These are phyloP conservation scores for Eumacrocentrus americanus DNA, from an alignment of 2,888 invertebrate genomes.

Conservation along the genomic window DNA sequence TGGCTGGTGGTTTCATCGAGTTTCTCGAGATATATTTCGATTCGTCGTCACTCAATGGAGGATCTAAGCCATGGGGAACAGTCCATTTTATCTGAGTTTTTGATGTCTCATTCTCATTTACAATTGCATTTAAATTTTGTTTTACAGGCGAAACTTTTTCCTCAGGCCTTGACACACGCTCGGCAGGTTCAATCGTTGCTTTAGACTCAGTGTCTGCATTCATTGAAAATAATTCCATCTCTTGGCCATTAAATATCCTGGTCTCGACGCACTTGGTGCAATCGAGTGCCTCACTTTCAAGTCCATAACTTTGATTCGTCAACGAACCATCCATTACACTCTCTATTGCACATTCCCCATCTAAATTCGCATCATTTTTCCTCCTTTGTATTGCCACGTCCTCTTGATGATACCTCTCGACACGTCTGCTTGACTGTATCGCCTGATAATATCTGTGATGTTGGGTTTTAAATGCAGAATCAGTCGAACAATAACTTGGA, in stretches of 20 bases:
- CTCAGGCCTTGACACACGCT: neutral
- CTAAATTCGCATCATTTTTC: neutral
- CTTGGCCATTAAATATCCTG: conserved; percentile 29
- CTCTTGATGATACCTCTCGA: conserved; percentile 10
- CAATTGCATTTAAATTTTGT: neutral
- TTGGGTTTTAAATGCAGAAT: conserved; percentile 8
- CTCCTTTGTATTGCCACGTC: neutral
- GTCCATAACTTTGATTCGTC: conserved; percentile 6
- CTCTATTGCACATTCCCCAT: conserved; percentile 17
- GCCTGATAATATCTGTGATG: conserved; percentile 5
- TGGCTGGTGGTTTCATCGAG: conserved; percentile 25
- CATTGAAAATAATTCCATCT: conserved; percentile 30
- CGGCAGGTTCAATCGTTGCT: conserved; percentile 3
- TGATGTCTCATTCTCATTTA: neutral
- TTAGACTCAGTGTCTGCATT: neutral
- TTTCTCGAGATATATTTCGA: conserved; percentile 21
- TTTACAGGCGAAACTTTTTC: neutral
- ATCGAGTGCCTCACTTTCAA: neutral
- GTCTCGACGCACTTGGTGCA: conserved; percentile 10
- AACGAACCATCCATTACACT: conserved; percentile 16
- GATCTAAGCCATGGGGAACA: conserved; percentile 5
- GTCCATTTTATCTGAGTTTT: neutral
- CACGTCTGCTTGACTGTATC: neutral
- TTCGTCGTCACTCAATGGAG: conserved; percentile 18
- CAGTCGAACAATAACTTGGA: neutral